These are phyloP conservation scores for Cottus gobio DNA, from an alignment of 2,113 vertebrate genomes.

Conservation along the genomic window DNA sequence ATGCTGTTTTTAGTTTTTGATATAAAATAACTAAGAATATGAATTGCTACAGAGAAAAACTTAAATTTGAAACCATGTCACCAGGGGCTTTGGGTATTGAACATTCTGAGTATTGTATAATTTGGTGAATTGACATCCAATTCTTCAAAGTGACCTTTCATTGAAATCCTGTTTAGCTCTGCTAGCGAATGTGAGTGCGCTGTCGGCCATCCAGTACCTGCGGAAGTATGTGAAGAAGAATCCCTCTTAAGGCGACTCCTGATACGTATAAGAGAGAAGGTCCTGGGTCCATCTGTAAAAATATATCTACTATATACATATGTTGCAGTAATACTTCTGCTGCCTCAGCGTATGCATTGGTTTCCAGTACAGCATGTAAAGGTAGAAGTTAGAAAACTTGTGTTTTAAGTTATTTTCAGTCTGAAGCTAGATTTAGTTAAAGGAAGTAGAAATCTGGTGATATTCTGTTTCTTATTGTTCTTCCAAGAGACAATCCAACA, in stretches of 20 bases:
- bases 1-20: neutral
- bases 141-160: constrained; percentile 28
- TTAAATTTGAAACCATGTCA: neutral
- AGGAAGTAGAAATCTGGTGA: neutral
- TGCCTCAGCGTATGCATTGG: neutral
- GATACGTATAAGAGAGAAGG: constrained; percentile 35
- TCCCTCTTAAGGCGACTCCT: constrained; percentile 43
- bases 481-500: neutral
- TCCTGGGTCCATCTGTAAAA: constrained; percentile 64
- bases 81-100: neutral
- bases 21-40: neutral
- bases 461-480: neutral
- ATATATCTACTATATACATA: neutral
- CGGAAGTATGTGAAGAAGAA: constrained; percentile 80
- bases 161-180: constrained; percentile 84
- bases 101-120: neutral
- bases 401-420: neutral
- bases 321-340: neutral
- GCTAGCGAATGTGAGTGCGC: constrained; percentile 91
- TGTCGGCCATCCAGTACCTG: constrained; percentile 96
- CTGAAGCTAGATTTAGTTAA: neutral
- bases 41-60: neutral
- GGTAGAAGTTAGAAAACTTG: neutral
- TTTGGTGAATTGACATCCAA: neutral
- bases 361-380: neutral